A percentile compares a stretch with the other conserved stretches of the same genome.
phyloP scores from a whole-genome alignment of 2,113 vertebrate species.

The Neomonachus schauinslandi region DNA sequence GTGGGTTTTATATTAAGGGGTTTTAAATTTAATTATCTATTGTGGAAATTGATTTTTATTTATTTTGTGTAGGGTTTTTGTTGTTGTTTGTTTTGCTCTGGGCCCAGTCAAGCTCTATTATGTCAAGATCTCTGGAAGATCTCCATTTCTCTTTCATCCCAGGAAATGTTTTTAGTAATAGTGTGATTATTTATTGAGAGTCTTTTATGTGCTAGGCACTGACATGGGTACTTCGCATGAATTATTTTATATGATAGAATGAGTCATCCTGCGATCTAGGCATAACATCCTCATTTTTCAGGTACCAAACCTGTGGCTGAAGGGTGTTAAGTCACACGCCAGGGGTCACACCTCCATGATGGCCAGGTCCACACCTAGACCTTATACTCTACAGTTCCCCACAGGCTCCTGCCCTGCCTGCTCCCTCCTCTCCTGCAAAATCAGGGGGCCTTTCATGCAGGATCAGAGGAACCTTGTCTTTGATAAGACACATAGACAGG shows the following conservation, averaged over 20 bases:
- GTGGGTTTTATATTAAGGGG: not conserved
- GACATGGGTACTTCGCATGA: not conserved
- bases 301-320: not conserved
- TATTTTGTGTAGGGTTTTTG: not conserved
- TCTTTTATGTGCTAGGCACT: not conserved
- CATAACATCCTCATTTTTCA: not conserved
- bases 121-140: not conserved
- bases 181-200: not conserved
- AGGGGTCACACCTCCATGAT: not conserved
- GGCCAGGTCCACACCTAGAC: not conserved
- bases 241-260: not conserved
- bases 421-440: not conserved
- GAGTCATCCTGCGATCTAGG: not conserved
- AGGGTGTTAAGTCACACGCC: not conserved
- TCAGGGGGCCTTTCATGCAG: not conserved
- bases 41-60: not conserved
- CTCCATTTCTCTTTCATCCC: not conserved
- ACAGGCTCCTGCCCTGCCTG: not conserved
- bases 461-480: not conserved
- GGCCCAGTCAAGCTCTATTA: not conserved
- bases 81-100: not conserved
- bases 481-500: not conserved
- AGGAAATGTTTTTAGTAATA: not conserved
- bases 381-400: not conserved
- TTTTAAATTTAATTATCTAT: not conserved